Evolutionary conservation across 2,888 invertebrate species (phyloP).

Genomic region (Deilephila porcellus): DNA sequence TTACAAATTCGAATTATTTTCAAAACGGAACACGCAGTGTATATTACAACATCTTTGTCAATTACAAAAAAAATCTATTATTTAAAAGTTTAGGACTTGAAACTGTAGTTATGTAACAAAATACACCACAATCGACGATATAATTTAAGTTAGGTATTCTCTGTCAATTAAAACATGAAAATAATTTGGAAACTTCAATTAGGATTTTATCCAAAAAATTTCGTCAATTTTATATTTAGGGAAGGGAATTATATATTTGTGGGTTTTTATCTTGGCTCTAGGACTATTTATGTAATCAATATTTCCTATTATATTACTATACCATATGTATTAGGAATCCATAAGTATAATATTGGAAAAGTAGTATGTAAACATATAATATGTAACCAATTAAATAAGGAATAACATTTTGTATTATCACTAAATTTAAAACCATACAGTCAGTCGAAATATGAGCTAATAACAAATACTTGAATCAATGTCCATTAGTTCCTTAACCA

Average conservation of each 20-base stretch:
- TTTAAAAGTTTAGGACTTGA: neutral
- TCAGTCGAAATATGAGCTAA: neutral
- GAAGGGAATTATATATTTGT: slow-evolving; percentile 24
- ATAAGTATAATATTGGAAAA: neutral
- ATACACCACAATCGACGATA: neutral
- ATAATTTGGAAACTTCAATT: slow-evolving; percentile 18
- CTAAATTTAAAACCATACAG: neutral
- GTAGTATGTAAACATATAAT: neutral
- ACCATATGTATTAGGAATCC: neutral
- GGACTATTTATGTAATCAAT: slow-evolving; percentile 11
- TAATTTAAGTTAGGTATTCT: slow-evolving; percentile 1
- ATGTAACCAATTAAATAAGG: neutral
- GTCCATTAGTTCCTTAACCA: neutral
- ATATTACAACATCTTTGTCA: neutral
- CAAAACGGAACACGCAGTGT: no score
- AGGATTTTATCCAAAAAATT: slow-evolving; percentile 9
- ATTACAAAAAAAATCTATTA: neutral
- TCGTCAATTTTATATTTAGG: slow-evolving; percentile 12
- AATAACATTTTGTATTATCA: neutral
- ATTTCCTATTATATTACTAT: neutral
- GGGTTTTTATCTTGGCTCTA: slow-evolving; percentile 14
- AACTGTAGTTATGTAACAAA: neutral
- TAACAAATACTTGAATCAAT: neutral
- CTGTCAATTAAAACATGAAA: slow-evolving; percentile 21
- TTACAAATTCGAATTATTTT: no score